These are phyloP conservation scores for Amblyornis subalaris DNA, from an alignment of 2,113 vertebrate genomes.

Conservation along the genomic window DNA sequence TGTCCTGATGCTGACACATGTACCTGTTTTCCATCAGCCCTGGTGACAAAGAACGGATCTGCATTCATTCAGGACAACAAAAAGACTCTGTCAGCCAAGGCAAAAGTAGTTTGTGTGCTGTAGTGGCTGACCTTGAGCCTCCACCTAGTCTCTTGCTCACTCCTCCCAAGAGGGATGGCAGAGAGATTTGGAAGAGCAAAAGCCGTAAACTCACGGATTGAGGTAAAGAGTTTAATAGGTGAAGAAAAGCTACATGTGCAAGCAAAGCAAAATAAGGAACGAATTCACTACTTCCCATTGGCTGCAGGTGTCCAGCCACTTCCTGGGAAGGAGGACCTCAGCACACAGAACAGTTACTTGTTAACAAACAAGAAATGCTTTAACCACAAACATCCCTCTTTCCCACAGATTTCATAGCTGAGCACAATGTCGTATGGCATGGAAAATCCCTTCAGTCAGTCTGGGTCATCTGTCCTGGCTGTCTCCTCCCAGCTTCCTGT, in stretches of 20 bases:
- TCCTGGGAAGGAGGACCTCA: background rate
- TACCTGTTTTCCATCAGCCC: background rate
- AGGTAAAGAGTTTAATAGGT: background rate
- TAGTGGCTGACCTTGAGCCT: background rate
- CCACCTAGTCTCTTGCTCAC: background rate
- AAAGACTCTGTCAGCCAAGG: background rate
- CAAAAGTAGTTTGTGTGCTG: background rate
- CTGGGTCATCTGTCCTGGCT: background rate
- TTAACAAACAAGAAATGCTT: background rate
- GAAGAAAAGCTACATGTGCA: background rate
- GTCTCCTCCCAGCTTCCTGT: background rate
- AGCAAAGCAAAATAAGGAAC: background rate
- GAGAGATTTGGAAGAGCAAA: background rate
- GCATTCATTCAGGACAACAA: background rate
- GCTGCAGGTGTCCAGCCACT: background rate
- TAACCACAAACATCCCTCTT: background rate
- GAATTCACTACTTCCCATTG: background rate
- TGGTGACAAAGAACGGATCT: background rate
- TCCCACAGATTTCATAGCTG: background rate
- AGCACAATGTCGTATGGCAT: background rate
- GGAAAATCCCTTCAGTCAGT: background rate
- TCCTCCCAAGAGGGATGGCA: background rate
- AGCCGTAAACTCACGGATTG: background rate
- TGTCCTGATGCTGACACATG: background rate
- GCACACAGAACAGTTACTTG: fast-evolving